These are phyloP conservation scores for Periophthalmodon schlosseri DNA, from an alignment of 2,113 vertebrate species.

Conservation along the genomic window DNA sequence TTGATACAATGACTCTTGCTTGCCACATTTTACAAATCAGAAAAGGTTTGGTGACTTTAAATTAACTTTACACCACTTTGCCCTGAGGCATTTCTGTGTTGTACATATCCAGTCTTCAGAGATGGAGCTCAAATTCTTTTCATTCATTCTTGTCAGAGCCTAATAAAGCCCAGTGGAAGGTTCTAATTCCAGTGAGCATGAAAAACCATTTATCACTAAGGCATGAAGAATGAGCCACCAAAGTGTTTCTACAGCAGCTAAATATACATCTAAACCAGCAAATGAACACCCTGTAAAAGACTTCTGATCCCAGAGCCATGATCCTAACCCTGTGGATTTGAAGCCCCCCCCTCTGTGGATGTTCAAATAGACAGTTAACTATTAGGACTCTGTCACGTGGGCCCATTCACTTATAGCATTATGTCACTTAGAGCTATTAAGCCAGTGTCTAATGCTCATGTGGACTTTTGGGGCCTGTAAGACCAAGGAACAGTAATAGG, in stretches of 20 bases:
- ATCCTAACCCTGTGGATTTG: constrained; percentile 45
- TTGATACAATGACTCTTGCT: too few species aligned
- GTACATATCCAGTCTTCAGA: constrained; percentile 1
- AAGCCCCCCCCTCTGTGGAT: constrained; percentile 18
- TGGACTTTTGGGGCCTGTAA: too few species aligned
- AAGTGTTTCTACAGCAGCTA: constrained; percentile 60
- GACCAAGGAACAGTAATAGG: too few species aligned
- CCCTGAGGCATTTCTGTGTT: neutral
- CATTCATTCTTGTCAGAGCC: constrained; percentile 21
- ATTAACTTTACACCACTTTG: neutral
- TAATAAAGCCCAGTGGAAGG: constrained; percentile 41
- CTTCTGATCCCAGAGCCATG: constrained; percentile 57
- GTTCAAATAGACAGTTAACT: constrained; percentile 37
- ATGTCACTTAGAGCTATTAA: too few species aligned
- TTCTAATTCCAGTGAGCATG: constrained; percentile 24
- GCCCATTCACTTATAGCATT: too few species aligned
- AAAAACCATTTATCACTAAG: constrained; percentile 47
- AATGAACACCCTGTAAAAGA: constrained; percentile 56
- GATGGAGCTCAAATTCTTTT: constrained; percentile 44
- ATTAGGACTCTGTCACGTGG: too few species aligned
- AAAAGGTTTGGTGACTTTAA: neutral
- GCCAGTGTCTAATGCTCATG: too few species aligned
- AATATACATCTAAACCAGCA: constrained; percentile 70
- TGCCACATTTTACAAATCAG: neutral
- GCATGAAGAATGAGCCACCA: constrained; percentile 24